Conservation (phyloP, 2,113 vertebrate species). For the Cyprinodon tularosa region DNA sequence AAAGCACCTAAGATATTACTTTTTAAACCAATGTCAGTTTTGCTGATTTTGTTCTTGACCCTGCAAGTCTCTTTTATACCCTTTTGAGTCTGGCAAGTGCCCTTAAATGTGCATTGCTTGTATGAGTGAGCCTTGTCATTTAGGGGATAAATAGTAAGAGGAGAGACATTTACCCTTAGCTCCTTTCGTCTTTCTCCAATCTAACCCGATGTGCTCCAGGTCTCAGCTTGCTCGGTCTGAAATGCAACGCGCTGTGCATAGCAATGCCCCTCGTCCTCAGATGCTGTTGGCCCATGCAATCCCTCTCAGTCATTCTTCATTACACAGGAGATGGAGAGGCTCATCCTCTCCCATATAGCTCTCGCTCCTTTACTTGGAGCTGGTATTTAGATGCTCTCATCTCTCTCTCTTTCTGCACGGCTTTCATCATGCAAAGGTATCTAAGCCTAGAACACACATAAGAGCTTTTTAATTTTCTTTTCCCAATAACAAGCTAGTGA, state of each 20-base stretch:
- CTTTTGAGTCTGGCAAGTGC: constrained; percentile 39
- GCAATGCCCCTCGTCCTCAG: constrained; percentile 67
- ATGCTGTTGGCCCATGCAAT: constrained; percentile 73
- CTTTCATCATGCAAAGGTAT: constrained; percentile 54
- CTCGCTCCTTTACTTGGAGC: constrained; percentile 50
- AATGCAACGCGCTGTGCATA: constrained; percentile 71
- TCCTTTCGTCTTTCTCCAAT: constrained; percentile 67
- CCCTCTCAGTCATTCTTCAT: constrained; percentile 78
- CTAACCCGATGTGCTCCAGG: constrained; percentile 68
- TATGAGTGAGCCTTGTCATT: constrained; percentile 70
- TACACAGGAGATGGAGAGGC: constrained; percentile 75
- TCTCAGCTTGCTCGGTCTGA: constrained; percentile 73
- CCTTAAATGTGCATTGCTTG: constrained; percentile 61
- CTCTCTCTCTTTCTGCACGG: constrained; percentile 36
- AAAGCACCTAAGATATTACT: constrained; percentile 26
- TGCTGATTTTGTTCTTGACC: not conserved
- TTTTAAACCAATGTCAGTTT: constrained; percentile 48
- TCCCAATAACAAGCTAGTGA: constrained; percentile 25
- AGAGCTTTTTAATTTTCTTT: constrained; percentile 28
- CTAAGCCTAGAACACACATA: constrained; percentile 21
- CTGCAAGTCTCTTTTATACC: constrained; percentile 22
- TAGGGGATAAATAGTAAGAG: constrained; percentile 66
- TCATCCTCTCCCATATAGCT: constrained; percentile 64
- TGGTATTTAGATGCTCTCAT: constrained; percentile 55
- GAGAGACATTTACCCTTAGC: constrained; percentile 70